Conservation (phyloP, 2,888 invertebrate species). For the Autographa pulchrina region DNA sequence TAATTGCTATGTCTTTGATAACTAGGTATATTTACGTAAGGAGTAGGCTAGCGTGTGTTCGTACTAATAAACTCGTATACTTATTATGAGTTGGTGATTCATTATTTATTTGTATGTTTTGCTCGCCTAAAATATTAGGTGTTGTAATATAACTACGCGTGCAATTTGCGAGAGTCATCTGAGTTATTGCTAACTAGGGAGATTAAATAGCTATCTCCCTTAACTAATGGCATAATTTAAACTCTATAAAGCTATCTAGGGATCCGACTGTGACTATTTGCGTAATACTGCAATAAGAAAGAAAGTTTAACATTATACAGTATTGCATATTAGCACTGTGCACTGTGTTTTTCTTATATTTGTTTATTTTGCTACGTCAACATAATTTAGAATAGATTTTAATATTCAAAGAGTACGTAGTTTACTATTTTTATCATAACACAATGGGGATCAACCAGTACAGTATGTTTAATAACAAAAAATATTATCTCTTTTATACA, state of each 20-base stretch:
- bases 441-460: neutral
- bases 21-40: constrained; percentile 30
- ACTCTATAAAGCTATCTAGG: constrained; percentile 11
- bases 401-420: too few species aligned
- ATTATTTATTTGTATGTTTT: constrained; percentile 38
- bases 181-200: constrained; percentile 37
- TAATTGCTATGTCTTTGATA: constrained; percentile 63
- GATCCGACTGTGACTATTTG: neutral
- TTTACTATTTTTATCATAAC: too few species aligned
- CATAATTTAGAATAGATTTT: too few species aligned
- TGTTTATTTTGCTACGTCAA: too few species aligned
- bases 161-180: constrained; percentile 39
- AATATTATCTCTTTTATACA: neutral
- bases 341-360: too few species aligned
- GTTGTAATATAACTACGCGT: constrained; percentile 32
- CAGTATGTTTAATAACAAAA: neutral
- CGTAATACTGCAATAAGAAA: constrained; percentile 5
- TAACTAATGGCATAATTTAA: constrained; percentile 21
- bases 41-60: constrained; percentile 7
- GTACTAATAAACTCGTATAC: constrained; percentile 36
- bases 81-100: constrained; percentile 23
- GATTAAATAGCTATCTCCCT: constrained; percentile 30
- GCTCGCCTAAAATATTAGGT: constrained; percentile 39
- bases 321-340: neutral
- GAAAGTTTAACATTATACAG: neutral